phyloP scores from a whole-genome alignment of 1,140 invertebrate genomes.

The Nebria ingens region DNA sequence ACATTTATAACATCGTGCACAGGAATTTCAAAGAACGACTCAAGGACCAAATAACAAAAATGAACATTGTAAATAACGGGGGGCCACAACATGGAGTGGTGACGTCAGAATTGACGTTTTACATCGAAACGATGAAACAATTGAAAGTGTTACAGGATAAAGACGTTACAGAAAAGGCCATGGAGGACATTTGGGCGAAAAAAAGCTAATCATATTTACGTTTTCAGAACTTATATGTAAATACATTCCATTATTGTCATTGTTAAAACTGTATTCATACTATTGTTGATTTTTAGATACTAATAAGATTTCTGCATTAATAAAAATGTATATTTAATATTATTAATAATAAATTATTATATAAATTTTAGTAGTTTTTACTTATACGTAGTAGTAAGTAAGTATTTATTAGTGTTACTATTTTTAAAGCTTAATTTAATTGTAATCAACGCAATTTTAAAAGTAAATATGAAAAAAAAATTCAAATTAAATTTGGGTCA shows the following conservation, averaged over 20 bases:
- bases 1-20: conserved; percentile 76
- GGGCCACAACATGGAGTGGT: conserved; percentile 93
- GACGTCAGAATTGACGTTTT: conserved; percentile 91
- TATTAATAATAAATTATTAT: too few species aligned
- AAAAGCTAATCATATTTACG: conserved; percentile 30
- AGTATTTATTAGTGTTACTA: too few species aligned
- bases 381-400: too few species aligned
- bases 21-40: conserved; percentile 79
- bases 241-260: not conserved
- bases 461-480: too few species aligned
- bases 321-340: too few species aligned
- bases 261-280: not conserved
- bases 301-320: too few species aligned
- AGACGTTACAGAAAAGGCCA: conserved; percentile 59
- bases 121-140: conserved; percentile 81
- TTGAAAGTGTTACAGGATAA: conserved; percentile 68
- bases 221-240: not conserved
- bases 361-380: too few species aligned
- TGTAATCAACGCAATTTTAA: too few species aligned
- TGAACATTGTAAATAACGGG: conserved; percentile 89
- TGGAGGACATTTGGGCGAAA: conserved; percentile 70
- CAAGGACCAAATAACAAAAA: conserved; percentile 67
- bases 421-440: too few species aligned
- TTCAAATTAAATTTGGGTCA: too few species aligned
- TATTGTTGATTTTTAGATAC: too few species aligned